Conservation (phyloP, 1,140 invertebrate species). For the Trissolcus basalis region DNA sequence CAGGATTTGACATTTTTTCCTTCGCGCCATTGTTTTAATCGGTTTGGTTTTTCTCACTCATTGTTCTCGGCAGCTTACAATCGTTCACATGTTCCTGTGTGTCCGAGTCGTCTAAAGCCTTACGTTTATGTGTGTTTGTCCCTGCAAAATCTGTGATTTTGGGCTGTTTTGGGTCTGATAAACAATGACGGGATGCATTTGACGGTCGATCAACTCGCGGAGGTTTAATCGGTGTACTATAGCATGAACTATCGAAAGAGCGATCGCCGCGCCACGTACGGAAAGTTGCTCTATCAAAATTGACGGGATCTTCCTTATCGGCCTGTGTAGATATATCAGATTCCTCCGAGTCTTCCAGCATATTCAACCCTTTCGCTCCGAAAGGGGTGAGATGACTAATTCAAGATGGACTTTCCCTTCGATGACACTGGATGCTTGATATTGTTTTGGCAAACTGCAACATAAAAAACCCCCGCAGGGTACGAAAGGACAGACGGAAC, state of each 20-base stretch:
- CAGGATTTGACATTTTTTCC: no score
- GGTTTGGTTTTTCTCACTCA: not conserved
- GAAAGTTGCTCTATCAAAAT: not conserved
- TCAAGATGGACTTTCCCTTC: no score
- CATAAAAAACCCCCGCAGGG: no score
- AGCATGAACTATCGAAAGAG: not conserved
- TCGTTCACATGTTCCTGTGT: not conserved
- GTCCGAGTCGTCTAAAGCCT: not conserved
- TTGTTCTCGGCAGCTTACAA: not conserved
- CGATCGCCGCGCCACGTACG: not conserved
- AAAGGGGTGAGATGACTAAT: no score
- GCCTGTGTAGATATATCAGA: not conserved
- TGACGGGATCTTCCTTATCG: not conserved
- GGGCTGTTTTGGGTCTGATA: not conserved
- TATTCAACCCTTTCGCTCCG: no score
- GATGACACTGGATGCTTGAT: no score
- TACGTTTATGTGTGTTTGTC: not conserved
- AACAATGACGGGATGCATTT: not conserved
- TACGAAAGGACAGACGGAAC: no score
- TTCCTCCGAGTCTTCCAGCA: not conserved
- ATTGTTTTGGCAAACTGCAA: no score
- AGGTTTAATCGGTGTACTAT: not conserved
- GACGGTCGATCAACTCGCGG: not conserved
- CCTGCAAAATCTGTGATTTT: not conserved
- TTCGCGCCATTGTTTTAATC: no score